A percentile compares a stretch with the other conserved stretches of the same genome.
phyloP scores from a whole-genome alignment of 2,113 vertebrate genomes.

The Syrrhaptes paradoxus region DNA sequence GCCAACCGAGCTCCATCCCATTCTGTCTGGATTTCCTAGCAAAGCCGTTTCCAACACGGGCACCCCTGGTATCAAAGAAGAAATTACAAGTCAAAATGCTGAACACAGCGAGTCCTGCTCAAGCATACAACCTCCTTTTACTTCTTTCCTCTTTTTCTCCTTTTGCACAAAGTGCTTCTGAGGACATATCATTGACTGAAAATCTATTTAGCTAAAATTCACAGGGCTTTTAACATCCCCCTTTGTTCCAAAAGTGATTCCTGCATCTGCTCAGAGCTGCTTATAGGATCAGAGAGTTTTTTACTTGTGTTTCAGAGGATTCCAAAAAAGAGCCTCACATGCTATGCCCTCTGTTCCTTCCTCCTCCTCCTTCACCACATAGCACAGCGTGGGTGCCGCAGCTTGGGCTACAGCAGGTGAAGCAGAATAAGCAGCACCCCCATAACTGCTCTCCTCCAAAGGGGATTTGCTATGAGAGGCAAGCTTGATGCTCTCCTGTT shows the following conservation, averaged over 20 bases:
- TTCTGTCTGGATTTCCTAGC: background rate
- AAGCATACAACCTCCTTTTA: background rate
- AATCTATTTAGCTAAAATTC: background rate
- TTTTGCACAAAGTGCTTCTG: background rate
- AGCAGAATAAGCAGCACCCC: accelerated
- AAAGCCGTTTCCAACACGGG: background rate
- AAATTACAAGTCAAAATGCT: background rate
- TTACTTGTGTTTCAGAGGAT: background rate
- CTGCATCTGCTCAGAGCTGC: background rate
- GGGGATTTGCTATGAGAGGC: background rate
- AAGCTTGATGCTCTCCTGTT: background rate
- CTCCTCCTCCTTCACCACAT: background rate
- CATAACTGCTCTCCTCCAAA: background rate
- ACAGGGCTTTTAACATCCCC: background rate
- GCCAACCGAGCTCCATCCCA: background rate
- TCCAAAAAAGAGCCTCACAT: background rate
- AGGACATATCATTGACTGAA: background rate
- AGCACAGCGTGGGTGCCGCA: accelerated
- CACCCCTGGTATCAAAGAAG: background rate
- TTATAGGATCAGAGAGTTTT: background rate
- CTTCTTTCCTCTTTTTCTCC: too few species aligned
- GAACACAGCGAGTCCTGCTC: background rate
- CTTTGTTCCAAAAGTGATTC: background rate
- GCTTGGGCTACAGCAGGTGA: background rate
- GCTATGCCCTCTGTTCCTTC: background rate